These are phyloP conservation scores for Drosophila greeni DNA, from an alignment of 2,888 invertebrate genomes.

Conservation along the genomic window DNA sequence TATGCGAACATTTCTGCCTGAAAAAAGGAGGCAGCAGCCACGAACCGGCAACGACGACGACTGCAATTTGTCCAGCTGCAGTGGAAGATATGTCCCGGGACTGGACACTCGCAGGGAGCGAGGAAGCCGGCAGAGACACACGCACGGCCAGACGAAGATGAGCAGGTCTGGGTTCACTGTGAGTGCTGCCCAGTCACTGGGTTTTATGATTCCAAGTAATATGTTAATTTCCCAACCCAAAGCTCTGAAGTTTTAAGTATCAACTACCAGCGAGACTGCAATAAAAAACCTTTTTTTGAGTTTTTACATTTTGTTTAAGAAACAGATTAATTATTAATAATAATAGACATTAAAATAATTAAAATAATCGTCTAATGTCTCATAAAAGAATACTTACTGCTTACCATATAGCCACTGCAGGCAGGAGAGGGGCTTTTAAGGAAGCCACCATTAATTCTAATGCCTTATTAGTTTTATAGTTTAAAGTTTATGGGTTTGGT, in stretches of 20 bases:
- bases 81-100: conserved; percentile 40
- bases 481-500: not conserved
- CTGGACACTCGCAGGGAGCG: conserved; percentile 16
- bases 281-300: too few relatives aligned
- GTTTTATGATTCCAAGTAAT: not conserved
- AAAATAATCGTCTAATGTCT: not conserved
- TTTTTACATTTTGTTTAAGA: not conserved
- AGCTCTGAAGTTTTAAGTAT: not conserved
- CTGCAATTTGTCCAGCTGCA: conserved; percentile 74
- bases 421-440: not conserved
- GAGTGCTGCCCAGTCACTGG: conserved; percentile 20
- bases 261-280: not conserved
- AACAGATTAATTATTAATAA: not conserved
- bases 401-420: not conserved
- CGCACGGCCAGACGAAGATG: conserved; percentile 43
- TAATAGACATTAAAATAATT: not conserved
- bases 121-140: conserved; percentile 34
- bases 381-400: not conserved
- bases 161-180: conserved; percentile 31
- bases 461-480: not conserved
- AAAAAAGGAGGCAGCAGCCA: conserved; percentile 36
- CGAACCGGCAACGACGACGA: conserved; percentile 65
- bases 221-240: not conserved
- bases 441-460: not conserved
- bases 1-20: conserved; percentile 2